Evolutionary conservation across 2,113 vertebrate genomes (phyloP).

Genomic region (Oxyruncus cristatus): DNA sequence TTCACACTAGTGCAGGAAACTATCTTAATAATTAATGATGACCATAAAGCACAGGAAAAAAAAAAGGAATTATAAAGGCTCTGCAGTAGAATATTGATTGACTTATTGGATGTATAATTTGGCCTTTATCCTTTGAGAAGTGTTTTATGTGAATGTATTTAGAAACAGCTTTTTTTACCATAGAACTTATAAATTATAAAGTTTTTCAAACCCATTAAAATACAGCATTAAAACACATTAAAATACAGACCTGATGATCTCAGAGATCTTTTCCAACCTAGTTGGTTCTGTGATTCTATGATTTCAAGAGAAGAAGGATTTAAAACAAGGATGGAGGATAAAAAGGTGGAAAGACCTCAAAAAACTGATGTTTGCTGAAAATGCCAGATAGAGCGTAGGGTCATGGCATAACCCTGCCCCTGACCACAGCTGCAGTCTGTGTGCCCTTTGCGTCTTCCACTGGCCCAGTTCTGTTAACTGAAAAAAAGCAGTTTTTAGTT

Average conservation of each 20-base stretch:
- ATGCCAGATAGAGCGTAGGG: not conserved
- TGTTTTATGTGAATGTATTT: not conserved
- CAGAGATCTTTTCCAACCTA: no score
- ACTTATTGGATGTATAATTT: not conserved
- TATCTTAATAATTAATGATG: constrained; percentile 55
- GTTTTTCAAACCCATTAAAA: not conserved
- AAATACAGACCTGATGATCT: no score
- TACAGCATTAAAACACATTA: not conserved
- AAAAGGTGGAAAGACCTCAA: not conserved
- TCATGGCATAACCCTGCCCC: not conserved
- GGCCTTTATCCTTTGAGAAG: not conserved
- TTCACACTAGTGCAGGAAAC: constrained; percentile 21
- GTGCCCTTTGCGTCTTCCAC: not conserved
- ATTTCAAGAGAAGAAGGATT: not conserved
- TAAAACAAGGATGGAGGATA: not conserved
- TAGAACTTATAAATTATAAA: not conserved
- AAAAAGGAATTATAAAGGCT: not conserved
- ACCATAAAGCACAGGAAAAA: not conserved
- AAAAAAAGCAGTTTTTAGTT: not conserved
- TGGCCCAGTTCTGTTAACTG: not conserved
- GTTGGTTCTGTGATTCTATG: no score
- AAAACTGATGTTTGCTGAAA: not conserved
- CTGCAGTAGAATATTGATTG: not conserved
- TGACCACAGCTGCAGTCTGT: not conserved
- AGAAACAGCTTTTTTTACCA: not conserved